Conservation (phyloP, 1,140 invertebrate genomes). For the Drosophila pruinosa region DNA sequence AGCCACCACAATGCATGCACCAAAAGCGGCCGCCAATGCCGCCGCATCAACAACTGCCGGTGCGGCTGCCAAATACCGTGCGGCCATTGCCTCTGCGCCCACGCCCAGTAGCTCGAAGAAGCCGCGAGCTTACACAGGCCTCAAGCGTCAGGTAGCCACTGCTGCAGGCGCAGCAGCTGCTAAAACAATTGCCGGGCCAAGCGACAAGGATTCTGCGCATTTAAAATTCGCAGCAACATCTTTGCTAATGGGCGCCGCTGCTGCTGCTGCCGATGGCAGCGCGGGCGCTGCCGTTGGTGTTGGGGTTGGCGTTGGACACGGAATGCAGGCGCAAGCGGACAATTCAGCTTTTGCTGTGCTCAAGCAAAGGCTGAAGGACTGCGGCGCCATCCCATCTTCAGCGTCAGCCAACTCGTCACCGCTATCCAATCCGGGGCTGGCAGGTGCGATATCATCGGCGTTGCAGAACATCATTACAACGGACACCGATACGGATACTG, state of each 20-base stretch:
- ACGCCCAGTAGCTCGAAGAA: slow-evolving; percentile 54
- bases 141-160: slow-evolving; percentile 67
- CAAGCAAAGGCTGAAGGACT: slow-evolving; percentile 72
- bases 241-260: slow-evolving; percentile 68
- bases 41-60: slow-evolving; percentile 47
- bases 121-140: slow-evolving; percentile 56
- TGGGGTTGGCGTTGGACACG: slow-evolving; percentile 11
- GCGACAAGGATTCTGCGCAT: slow-evolving; percentile 67
- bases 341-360: slow-evolving; percentile 57
- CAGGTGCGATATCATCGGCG: slow-evolving; percentile 69
- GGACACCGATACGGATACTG: slow-evolving; percentile 85
- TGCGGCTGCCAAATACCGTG: slow-evolving; percentile 65
- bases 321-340: slow-evolving; percentile 25
- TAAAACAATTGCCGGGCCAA: slow-evolving; percentile 17
- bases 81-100: slow-evolving; percentile 65
- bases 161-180: slow-evolving; percentile 40
- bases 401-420: slow-evolving; percentile 75
- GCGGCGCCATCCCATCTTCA: slow-evolving; percentile 54
- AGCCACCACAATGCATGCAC: slow-evolving; percentile 39
- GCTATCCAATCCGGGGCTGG: slow-evolving; percentile 65
- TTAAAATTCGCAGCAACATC: slow-evolving; percentile 67
- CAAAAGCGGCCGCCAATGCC: slow-evolving; percentile 42
- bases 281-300: slow-evolving; percentile 42
- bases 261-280: slow-evolving; percentile 61
- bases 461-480: slow-evolving; percentile 71